Evolutionary conservation across 2,113 vertebrate genomes (phyloP).

Genomic region (Platycercus adscitus): DNA sequence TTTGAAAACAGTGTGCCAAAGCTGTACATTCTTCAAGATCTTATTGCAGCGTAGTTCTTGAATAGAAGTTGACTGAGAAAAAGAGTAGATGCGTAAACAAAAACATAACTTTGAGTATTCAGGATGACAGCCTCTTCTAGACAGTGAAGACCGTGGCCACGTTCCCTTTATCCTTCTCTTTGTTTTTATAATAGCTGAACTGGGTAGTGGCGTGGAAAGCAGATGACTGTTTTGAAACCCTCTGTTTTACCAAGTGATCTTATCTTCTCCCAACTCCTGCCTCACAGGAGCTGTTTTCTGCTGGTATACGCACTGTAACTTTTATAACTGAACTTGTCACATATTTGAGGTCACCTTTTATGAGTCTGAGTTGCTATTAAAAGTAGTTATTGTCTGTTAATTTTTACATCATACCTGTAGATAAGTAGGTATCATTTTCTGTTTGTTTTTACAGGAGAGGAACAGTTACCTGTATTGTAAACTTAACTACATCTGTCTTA

Average conservation of each 20-base stretch:
- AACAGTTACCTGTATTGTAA: background rate
- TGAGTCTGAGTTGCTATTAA: background rate
- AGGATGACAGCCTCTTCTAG: background rate
- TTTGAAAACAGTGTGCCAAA: background rate
- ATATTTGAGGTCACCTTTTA: background rate
- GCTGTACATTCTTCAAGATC: background rate
- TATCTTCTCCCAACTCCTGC: background rate
- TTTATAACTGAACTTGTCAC: background rate
- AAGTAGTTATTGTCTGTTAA: background rate
- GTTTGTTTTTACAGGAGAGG: background rate
- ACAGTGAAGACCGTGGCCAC: background rate
- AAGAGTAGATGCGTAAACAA: background rate
- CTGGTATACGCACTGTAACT: background rate
- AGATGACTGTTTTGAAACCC: background rate
- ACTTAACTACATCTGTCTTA: background rate
- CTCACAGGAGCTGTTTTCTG: background rate
- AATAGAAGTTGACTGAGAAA: background rate
- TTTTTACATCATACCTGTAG: background rate
- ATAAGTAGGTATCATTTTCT: background rate
- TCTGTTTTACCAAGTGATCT: background rate
- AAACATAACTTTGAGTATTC: background rate
- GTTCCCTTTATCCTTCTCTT: background rate
- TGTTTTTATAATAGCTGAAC: background rate
- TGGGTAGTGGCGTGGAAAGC: background rate
- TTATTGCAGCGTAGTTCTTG: background rate